Conservation (phyloP, 2,113 vertebrate genomes). For the Ancistrus triradiatus region DNA sequence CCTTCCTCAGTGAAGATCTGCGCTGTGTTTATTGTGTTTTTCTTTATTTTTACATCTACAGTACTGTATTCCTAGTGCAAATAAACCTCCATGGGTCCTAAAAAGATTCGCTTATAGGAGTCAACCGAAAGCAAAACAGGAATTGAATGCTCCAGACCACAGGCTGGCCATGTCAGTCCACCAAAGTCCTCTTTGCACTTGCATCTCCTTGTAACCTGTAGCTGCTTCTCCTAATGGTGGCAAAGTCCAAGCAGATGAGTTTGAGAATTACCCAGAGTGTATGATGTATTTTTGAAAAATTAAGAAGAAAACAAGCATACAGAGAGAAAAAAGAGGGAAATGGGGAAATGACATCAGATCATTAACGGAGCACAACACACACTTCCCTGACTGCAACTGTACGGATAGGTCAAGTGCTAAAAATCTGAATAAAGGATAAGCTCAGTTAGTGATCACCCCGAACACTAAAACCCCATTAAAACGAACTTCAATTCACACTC, state of each 20-base stretch:
- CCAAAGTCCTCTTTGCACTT: background rate
- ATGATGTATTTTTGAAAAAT: background rate
- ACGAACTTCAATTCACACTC: background rate
- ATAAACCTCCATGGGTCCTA: background rate
- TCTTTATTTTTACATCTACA: too few species aligned
- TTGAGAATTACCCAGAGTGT: slow-evolving; percentile 3
- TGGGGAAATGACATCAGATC: background rate
- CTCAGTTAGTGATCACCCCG: background rate
- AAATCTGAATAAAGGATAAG: background rate
- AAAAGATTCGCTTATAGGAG: background rate
- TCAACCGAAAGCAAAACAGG: too few species aligned
- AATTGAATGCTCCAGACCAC: slow-evolving; percentile 7
- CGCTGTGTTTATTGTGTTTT: too few species aligned
- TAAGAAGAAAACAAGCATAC: background rate
- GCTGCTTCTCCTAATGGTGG: slow-evolving; percentile 5
- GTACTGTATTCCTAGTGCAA: too few species aligned
- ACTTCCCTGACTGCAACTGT: background rate
- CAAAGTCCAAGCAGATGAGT: background rate
- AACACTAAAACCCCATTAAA: background rate
- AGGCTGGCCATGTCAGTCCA: slow-evolving; percentile 8
- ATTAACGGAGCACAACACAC: background rate
- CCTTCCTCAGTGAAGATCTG: too few species aligned
- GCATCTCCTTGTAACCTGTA: background rate
- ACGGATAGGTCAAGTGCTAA: background rate
- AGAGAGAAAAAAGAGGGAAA: background rate